Evolutionary conservation across 2,797 vertebrate species (phyloP), one percentile per base, ranked within the genome.

Genomic region (Loriculus beryllinus): DNA sequence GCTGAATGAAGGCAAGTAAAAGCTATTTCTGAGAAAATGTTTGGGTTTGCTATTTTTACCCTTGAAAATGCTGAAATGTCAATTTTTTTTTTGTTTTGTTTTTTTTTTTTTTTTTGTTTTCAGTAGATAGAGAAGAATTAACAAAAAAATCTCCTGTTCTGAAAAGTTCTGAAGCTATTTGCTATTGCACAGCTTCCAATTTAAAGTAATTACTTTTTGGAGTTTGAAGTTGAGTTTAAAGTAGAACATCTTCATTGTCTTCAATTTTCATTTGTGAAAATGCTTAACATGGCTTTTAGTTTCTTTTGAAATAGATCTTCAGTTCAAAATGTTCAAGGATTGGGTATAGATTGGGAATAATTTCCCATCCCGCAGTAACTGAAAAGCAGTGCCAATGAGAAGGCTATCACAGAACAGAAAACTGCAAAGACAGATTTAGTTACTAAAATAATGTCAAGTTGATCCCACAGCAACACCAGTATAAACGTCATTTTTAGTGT

Each of bases 261-360:
- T 83, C 57, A 59, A 1, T n/a, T 89, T 56, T 3, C 47, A 13
- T 52, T 35, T 17, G 8, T 51, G 11, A 70, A 70, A 78, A 40
- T 4, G 6, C 25, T 56, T 71, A 33, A 37, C 3, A 1, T 8
- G 31, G 13, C 22, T 48, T 70, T 79, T 33, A 18, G 19, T 47
- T 68, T 70, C 20, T 40, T 78, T 63, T 28, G 14, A 56, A 80
- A 82, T 3, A 47, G 2, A 49, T 25, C 74, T 82, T 42, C 2
- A 62, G 45, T 93, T 76, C 14, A 67, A 63, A 82, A 56, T 14
- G 11, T 26, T 29, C 21, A 47, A 47, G 43, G 39, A 65, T 12
- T 6, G 1, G 19, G 13, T 40, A 48, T 21, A 40, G 39, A 62
- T 6, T 6, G 1, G 19, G 9, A 40, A 42, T 23, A 1, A 12